Evolutionary conservation across 2,888 invertebrate genomes (phyloP).

Genomic region (Caradrina kadenii): DNA sequence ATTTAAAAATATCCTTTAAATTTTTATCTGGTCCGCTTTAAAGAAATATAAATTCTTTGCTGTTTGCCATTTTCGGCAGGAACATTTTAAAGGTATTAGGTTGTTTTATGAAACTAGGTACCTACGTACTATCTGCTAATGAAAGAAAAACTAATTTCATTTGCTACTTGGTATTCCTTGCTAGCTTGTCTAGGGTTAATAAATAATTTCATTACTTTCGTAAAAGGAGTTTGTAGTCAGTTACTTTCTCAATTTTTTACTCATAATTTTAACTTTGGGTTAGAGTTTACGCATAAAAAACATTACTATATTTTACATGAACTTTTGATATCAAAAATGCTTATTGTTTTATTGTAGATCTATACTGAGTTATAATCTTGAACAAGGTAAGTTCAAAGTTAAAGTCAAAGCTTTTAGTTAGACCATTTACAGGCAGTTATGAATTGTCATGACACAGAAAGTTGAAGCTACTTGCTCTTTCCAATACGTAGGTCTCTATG

Average conservation of each 20-base stretch:
- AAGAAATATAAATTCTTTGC: conserved; percentile 41
- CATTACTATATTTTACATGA: neutral
- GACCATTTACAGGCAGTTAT: too few species aligned
- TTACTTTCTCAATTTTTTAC: neutral
- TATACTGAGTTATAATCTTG: neutral
- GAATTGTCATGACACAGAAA: too few species aligned
- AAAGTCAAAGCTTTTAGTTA: too few species aligned
- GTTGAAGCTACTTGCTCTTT: too few species aligned
- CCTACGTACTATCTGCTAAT: conserved; percentile 27
- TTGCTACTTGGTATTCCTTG: conserved; percentile 34
- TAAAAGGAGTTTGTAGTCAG: conserved; percentile 8
- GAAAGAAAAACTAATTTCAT: conserved; percentile 42
- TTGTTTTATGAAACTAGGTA: conserved; percentile 32
- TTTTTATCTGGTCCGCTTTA: conserved; percentile 36
- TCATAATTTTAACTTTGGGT: neutral
- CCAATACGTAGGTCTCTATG: too few species aligned
- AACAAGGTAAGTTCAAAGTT: too few species aligned
- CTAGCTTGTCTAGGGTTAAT: conserved; percentile 20
- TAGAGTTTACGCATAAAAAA: neutral
- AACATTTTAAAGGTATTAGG: conserved; percentile 33
- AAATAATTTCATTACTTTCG: conserved; percentile 15
- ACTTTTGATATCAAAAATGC: too few species aligned
- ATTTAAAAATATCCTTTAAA: conserved; percentile 64
- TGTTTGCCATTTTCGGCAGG: conserved; percentile 43
- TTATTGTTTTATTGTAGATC: too few species aligned